These are phyloP conservation scores for Orbicella faveolata DNA, from an alignment of 64 coral and sea anemone species.

Conservation along the genomic window DNA sequence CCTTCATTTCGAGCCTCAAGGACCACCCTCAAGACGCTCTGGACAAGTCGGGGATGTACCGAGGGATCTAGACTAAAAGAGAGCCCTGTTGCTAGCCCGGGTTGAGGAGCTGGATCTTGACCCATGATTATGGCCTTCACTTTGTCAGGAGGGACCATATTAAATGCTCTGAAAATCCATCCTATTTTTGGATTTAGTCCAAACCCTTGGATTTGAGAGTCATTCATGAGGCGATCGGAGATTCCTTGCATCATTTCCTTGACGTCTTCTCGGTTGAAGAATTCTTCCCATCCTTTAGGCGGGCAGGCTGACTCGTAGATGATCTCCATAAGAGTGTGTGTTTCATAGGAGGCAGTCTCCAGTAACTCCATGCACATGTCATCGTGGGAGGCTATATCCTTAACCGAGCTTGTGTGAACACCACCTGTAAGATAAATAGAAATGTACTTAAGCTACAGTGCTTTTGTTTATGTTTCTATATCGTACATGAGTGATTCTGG, in stretches of 20 bases:
- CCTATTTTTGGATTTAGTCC: slow-evolving; percentile 44
- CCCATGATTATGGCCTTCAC: slow-evolving; percentile 39
- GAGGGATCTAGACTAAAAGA: slow-evolving; percentile 31
- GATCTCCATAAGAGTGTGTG: slow-evolving; percentile 11
- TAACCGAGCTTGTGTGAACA: not conserved
- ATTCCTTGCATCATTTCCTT: slow-evolving; percentile 4
- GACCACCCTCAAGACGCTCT: slow-evolving; percentile 34
- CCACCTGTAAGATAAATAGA: not conserved
- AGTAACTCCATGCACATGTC: not conserved
- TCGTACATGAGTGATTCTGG: no score
- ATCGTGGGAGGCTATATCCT: not conserved
- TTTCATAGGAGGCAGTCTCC: slow-evolving; percentile 16
- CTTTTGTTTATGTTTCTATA: no score
- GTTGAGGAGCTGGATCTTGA: slow-evolving; percentile 51
- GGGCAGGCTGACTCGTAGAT: not conserved
- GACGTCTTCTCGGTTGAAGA: slow-evolving; percentile 8
- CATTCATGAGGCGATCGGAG: slow-evolving; percentile 14
- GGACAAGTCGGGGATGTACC: not conserved
- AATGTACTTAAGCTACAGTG: not conserved
- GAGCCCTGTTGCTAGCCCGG: slow-evolving; percentile 39
- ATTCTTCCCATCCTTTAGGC: slow-evolving; percentile 22
- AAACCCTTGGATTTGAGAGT: not conserved
- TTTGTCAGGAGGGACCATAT: slow-evolving; percentile 33
- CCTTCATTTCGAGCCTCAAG: slow-evolving; percentile 38
- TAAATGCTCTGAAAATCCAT: slow-evolving; percentile 28